Base-by-base conservation (phyloP, 2,888 invertebrate species). In the Glyphotaelius pellucidus region DNA sequence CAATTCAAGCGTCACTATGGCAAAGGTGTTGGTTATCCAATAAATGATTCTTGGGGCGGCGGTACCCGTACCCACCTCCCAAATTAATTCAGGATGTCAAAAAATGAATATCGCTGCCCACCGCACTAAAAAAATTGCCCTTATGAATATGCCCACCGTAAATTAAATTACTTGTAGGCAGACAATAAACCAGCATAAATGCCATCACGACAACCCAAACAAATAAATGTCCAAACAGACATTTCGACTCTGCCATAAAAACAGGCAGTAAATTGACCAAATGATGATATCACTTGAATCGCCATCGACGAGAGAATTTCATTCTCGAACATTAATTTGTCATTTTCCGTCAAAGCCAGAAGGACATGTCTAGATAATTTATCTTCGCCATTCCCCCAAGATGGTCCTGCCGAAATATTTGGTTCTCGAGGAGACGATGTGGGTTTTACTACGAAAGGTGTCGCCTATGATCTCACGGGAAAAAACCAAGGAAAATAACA, bases 381-480 rank as follows among this genome's bases (percentile, higher is more conserved):
- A 89, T 89, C 67, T 19, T 38, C 31, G 30, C 25, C 80, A 38
- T 80, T 89, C 67, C 25, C 88, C 88, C 30, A 89, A 79, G 88
- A 89, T 32, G 88, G 88, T 31, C 67, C 25, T 87, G 80, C 32
- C 67, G 30, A 89, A 89, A 67, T 67, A 67, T 67, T 67, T 89
- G n/a, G 42, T n/a, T 52, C 38, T 25, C 38, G 86, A 42, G 31
- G 86, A 89, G n/a, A 80, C 4, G 67, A n/a, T 31, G 88, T 89
- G 88, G 88, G 88, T 25, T 25, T 31, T 52, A 32, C 79, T 89
- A 12, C 25, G 42, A 86, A 42, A 31, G 67, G 67, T 88, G 88
- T 88, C 88, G 88, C 88, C 42, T 35, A 80, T 89, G 88, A 79
- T 89, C 88, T 89, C 88, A 89, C 88, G 79, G 35, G 80, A 89